phyloP scores from a whole-genome alignment of 2,113 vertebrate genomes.

The Urocynchramus pylzowi region DNA sequence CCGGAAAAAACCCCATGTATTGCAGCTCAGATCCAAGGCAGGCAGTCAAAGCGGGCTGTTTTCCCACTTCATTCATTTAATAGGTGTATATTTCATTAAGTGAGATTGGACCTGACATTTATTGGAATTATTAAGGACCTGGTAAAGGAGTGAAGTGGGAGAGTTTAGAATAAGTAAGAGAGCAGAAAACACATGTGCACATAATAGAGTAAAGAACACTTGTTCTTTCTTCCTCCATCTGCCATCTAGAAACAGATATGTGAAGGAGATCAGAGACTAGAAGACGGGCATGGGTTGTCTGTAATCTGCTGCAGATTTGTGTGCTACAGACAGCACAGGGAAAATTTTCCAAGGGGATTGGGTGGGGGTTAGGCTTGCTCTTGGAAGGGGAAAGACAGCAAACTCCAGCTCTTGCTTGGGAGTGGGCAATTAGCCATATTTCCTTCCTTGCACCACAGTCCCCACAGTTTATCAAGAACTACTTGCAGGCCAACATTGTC shows the following conservation, averaged over 20 bases:
- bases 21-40: not conserved
- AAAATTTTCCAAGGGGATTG: not conserved
- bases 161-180: not conserved
- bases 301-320: not conserved
- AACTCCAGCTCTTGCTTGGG: not conserved
- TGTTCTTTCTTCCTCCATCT: not conserved
- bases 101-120: conserved; percentile 13
- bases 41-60: not conserved
- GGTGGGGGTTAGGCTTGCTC: not conserved
- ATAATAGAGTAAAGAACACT: not conserved
- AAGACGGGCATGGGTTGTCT: not conserved
- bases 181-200: not conserved
- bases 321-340: not conserved
- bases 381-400: not conserved
- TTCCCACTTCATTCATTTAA: not conserved
- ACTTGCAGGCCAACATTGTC: not conserved
- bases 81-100: not conserved
- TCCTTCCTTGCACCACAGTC: not conserved
- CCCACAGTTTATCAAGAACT: not conserved
- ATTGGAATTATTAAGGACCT: not conserved
- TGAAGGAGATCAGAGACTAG: not conserved
- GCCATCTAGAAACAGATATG: not conserved
- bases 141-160: not conserved
- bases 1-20: not conserved
- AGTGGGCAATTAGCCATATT: not conserved